Evolutionary conservation across 2,113 vertebrate genomes (phyloP), one percentile per base, ranked within the genome.

Genomic region (Chamaea fasciata): DNA sequence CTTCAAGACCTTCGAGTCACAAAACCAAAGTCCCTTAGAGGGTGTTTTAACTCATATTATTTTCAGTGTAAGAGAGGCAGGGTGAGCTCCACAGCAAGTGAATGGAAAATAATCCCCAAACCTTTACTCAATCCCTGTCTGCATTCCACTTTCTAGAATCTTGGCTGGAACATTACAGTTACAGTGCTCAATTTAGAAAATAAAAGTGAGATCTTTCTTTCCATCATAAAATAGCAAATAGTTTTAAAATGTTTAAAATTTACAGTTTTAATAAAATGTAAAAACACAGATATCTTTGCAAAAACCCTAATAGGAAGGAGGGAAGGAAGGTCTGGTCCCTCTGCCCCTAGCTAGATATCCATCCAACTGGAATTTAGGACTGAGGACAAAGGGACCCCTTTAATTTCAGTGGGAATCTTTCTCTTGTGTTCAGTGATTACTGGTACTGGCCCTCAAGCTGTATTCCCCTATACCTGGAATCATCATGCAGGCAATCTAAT

Each of bases 381-480:
- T 0, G 0, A 46, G 20, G 16, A 63, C 16, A 26, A 62, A 87
- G 12, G 14, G 5, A 50, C 3, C 13, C 6, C 47, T 26, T n/a
- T 13, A 31, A 46, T n/a, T 70, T 67, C 44, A 39, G 57, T 39
- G 15, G 26, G 24, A 46, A 46, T 64, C 20, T 53, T 81, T 82
- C 28, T 42, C 15, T 57, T 55, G 1, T 52, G 12, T 64, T 82
- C 47, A 50, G 26, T 7, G 2, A 5, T 2, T 27, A 15, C 3
- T 75, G 6, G 1, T 55, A 62, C 52, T 50, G 33, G 17, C 60
- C 17, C 26, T 67, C 33, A 35, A 56, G 24, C 7, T 77, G 3
- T 41, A 26, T 53, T 91, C 15, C 11, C 9, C 35, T 56, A 27
- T 5, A 50, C 1, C 11, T 64, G 39, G 44, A 50, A 30, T 41